Conservation (phyloP, 2,797 vertebrate species). For the Gallinago stenura region DNA sequence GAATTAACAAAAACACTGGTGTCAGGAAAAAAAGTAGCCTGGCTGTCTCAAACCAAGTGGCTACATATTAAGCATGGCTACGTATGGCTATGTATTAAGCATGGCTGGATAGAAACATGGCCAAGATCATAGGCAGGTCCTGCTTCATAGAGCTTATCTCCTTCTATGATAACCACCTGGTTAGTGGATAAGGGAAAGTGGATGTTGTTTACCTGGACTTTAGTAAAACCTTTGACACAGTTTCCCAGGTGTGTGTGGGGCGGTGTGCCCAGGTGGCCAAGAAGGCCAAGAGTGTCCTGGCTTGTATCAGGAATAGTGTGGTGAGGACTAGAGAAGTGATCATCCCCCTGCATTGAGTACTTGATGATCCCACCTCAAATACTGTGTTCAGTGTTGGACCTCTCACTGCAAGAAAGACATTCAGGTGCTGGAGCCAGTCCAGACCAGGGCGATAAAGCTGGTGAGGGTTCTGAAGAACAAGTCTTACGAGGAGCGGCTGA, state of each 20-base stretch:
- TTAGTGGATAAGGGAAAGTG: neutral
- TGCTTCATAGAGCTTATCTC: neutral
- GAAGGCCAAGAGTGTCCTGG: neutral
- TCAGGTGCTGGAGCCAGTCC: neutral
- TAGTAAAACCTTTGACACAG: neutral
- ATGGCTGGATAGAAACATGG: too few relatives aligned
- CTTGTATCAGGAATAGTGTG: neutral
- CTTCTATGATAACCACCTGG: neutral
- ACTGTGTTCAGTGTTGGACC: neutral
- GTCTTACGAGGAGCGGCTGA: neutral
- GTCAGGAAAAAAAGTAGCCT: neutral
- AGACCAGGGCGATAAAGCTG: neutral
- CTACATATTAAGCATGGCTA: too few relatives aligned
- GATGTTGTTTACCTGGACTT: neutral
- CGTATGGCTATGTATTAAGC: rapidly evolving
- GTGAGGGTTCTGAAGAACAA: neutral
- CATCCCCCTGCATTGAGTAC: neutral
- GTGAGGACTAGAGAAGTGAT: neutral
- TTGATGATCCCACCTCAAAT: neutral
- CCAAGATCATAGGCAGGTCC: neutral
- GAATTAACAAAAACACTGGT: neutral
- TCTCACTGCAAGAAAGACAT: neutral
- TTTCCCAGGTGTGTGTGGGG: neutral
- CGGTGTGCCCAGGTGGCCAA: neutral
- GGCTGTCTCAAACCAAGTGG: neutral